These are phyloP conservation scores for Belonocnema kinseyi DNA, from an alignment of 1,140 invertebrate genomes.

Conservation along the genomic window DNA sequence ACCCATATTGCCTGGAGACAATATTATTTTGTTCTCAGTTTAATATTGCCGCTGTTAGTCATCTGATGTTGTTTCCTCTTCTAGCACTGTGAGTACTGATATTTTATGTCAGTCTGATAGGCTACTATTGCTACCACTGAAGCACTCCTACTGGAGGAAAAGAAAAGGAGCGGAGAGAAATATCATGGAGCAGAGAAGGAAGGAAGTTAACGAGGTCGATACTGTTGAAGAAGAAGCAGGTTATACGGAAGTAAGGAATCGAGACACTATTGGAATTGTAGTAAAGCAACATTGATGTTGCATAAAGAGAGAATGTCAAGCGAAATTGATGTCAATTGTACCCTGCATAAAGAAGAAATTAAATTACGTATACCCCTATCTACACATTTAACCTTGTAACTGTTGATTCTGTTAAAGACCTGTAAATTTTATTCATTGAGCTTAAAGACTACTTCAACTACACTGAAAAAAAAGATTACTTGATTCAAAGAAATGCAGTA, in stretches of 20 bases:
- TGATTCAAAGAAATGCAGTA: too few species aligned
- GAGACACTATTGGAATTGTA: background rate
- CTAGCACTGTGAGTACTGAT: too few species aligned
- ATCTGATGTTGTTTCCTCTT: too few species aligned
- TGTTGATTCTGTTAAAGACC: too few species aligned
- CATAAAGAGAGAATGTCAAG: background rate
- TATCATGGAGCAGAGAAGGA: slow-evolving; percentile 29
- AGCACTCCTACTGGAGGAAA: background rate
- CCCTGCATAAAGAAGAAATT: slow-evolving; percentile 13
- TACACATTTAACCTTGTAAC: slow-evolving; percentile 16
- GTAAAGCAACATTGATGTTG: background rate
- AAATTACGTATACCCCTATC: background rate
- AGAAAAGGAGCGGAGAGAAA: slow-evolving; percentile 21
- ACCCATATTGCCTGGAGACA: too few species aligned
- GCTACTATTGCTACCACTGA: too few species aligned
- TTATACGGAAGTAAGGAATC: background rate
- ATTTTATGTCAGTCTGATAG: too few species aligned
- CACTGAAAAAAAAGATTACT: too few species aligned
- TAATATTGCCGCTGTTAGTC: too few species aligned
- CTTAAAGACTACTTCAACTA: too few species aligned
- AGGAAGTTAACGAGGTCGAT: slow-evolving; percentile 34
- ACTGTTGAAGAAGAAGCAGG: slow-evolving; percentile 35
- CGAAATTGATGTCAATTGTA: slow-evolving; percentile 10
- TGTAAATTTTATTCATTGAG: too few species aligned
- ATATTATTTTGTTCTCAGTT: too few species aligned